Conservation (phyloP, 2,797 vertebrate species). For the Thripadectes ignobilis region DNA sequence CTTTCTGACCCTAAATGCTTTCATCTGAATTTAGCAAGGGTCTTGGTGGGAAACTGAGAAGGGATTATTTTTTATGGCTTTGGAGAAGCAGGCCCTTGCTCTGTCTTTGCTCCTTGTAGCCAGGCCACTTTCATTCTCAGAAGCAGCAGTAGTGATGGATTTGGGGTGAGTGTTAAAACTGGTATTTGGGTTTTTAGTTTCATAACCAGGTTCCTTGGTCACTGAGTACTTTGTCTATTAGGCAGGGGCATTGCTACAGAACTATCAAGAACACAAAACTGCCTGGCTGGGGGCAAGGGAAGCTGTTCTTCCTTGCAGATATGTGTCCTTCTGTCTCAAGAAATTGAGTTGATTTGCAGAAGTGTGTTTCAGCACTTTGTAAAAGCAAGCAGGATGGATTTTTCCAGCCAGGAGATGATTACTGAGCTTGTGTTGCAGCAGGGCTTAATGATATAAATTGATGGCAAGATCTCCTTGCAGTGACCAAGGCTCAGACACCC, state of each 20-base stretch:
- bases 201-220: neutral
- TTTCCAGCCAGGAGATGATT: neutral
- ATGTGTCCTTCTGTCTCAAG: neutral
- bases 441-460: neutral
- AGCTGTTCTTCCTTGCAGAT: neutral
- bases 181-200: neutral
- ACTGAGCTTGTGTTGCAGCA: neutral
- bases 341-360: neutral
- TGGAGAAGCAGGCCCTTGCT: neutral
- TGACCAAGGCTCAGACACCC: neutral
- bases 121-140: neutral
- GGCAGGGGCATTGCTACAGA: neutral
- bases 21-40: neutral
- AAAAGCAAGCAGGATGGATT: neutral
- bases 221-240: neutral
- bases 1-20: neutral
- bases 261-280: neutral
- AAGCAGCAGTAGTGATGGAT: neutral
- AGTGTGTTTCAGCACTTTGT: neutral
- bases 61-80: neutral
- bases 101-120: neutral
- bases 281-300: neutral
- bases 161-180: neutral
- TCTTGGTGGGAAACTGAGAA: neutral
- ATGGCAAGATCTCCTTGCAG: neutral